phyloP scores from a whole-genome alignment of 2,113 vertebrate species.

The Eidolon helvum region DNA sequence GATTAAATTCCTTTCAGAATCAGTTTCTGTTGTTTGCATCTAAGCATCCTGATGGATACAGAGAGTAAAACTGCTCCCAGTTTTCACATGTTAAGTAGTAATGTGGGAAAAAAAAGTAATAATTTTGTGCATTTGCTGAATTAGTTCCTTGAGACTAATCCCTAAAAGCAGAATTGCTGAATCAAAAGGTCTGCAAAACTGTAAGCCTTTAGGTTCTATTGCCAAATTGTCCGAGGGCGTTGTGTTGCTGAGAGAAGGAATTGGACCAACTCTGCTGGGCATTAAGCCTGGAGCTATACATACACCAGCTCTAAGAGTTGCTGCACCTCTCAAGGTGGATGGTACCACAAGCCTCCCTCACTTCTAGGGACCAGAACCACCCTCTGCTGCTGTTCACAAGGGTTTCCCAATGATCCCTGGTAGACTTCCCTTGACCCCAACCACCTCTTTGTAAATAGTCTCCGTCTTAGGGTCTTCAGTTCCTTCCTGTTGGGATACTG shows the following conservation, averaged over 20 bases:
- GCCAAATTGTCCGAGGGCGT: not conserved
- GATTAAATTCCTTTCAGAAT: not conserved
- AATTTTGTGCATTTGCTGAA: not conserved
- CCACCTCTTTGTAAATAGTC: not conserved
- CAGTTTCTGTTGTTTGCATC: not conserved
- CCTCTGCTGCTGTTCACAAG: not conserved
- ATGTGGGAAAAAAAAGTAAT: not conserved
- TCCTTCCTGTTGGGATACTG: not conserved
- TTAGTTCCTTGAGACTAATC: not conserved
- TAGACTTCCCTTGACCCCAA: not conserved
- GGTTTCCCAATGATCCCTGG: not conserved
- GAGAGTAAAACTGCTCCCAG: not conserved
- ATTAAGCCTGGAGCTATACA: not conserved
- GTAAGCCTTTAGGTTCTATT: not conserved
- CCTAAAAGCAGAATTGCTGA: not conserved
- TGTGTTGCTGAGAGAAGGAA: not conserved
- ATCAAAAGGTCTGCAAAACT: not conserved
- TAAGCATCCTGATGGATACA: not conserved
- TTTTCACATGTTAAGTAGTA: constrained; percentile 6
- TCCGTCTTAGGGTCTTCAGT: not conserved
- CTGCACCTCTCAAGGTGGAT: not conserved
- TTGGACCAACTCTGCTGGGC: not conserved
- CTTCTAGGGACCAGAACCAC: not conserved
- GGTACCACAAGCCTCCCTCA: not conserved
- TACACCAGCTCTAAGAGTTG: not conserved